Conservation (phyloP, 2,113 vertebrate genomes). For the Phrynosoma blainvillii region DNA sequence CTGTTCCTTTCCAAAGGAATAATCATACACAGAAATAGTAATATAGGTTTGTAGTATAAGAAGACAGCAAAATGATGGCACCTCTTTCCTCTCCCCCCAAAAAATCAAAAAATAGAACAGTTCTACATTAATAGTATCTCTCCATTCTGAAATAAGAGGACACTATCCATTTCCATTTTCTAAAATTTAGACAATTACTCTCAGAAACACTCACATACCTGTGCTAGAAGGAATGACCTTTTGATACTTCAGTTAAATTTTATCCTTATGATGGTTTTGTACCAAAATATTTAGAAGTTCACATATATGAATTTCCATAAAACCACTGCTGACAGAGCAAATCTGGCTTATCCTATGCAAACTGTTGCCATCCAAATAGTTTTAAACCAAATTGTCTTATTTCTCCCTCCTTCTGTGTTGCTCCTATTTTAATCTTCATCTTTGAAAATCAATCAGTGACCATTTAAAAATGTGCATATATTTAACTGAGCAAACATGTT, state of each 20-base stretch:
- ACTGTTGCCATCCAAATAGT: not conserved
- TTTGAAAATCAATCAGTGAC: not conserved
- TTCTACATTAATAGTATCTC: no score
- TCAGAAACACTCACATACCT: no score
- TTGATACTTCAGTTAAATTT: no score
- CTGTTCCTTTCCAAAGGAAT: not conserved
- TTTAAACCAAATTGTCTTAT: not conserved
- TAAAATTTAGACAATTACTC: no score
- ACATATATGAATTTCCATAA: not conserved
- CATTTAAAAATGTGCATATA: not conserved
- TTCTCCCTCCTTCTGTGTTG: not conserved
- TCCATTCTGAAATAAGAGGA: no score
- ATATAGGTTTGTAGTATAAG: not conserved
- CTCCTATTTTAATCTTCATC: not conserved
- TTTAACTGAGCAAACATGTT: not conserved
- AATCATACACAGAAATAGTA: not conserved
- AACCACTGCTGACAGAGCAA: not conserved
- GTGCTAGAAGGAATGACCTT: no score
- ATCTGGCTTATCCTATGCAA: not conserved
- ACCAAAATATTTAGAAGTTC: no score
- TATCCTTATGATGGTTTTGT: no score
- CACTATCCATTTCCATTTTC: no score
- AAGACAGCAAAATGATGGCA: not conserved
- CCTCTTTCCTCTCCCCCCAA: not conserved
- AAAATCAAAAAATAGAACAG: no score